Base-by-base conservation (phyloP, 2,113 vertebrate genomes). In the Cariama cristata region DNA sequence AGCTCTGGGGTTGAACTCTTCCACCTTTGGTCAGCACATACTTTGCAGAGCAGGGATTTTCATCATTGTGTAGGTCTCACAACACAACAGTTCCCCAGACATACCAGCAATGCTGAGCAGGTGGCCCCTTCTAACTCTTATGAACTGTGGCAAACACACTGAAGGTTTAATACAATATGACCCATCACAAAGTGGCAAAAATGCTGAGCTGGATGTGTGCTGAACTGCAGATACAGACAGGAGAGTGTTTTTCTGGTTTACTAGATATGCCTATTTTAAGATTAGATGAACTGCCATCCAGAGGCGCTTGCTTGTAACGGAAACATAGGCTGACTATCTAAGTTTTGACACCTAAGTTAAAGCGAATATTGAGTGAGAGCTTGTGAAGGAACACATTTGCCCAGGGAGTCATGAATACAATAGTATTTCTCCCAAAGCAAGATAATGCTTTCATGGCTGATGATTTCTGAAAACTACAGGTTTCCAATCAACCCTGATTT, bases 61-160 rank as follows among this genome's bases (percentile, higher is more conserved):
- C 38, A 71, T 11, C n/a, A 18, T 2, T 32, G 23, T 69, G 22
- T 30, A 53, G 76, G 21, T 24, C 55, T 73, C 18, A 20, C 40
- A 81, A 35, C 33, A 45, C 11, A 58, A 35, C 52, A 66, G 19
- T 21, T 75, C 14, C 45, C 27, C 35, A 72, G 6, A 58, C 17
- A 17, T 2, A 12, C 0, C 18, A 53, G 16, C 0, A 0, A 8
- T 32, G 38, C 62, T 82, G 55, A 73, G 49, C 49, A 60, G 82
- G 44, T 1, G 9, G 14, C 9, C 22, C 9, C 26, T 91, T 56
- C 66, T 59, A 42, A 45, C 15, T 53, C 30, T 62, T 50, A 71
- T 24, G 35, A 87, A 18, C 44, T 60, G 16, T 44, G 38, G n/a
- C 27, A 63, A 88, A 12, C 40, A 74, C 2, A 0, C 35, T 68